Base-by-base conservation (phyloP, 2,888 invertebrate species). In the Vannuccia rotundouncinata region DNA sequence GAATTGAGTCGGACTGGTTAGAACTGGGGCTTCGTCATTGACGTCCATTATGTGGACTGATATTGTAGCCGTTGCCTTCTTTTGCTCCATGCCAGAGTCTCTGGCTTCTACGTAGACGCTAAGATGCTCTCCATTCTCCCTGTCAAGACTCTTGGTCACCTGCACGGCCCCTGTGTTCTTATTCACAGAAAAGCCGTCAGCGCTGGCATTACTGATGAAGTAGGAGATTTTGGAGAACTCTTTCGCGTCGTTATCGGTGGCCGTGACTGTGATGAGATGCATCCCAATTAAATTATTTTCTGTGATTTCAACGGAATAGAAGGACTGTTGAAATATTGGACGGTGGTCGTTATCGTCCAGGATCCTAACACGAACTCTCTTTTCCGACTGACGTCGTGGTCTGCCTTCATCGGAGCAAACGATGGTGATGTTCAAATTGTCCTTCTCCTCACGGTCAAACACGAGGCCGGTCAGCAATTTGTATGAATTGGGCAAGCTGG, bases 361-460 rank as follows among this genome's bases (percentile, higher is more conserved):
- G 25, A 66, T 66, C 2, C 2, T 22, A 5, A 66, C 66, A 5
- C 25, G 66, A n/a, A 66, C 66, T 25, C 0, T 0, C 31, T 5
- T 5, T 22, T 66, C 66, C 13, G 66, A 5, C 1, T 59, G 77
- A 5, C 45, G 31, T 1, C 29, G 1, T 59, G 59, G 77, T 31
- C 77, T n/a, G 29, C 77, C 77, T 5, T 59, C 31, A 13, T 77
- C 77, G 0, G 29, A 45, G 17, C 77, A 77, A 22, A 29, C 77
- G 31, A 77, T 59, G 17, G 59, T 59, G n/a, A 77, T 5, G 25
- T 31, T 31, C 17, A 45, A 5, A 10, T n/a, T 27, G 0, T 17
- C n/a, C 25, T 59, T 1, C 22, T 17, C 10, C 25, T 66, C 66
- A 5, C 66, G 66, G 30, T 77, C 77, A 5, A 77, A 59, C 77